Percentiles rank a stretch among this genome's conserved stretches.
These are phyloP conservation scores for Cinclus cinclus DNA, from an alignment of 2,113 vertebrate species.

Conservation along the genomic window DNA sequence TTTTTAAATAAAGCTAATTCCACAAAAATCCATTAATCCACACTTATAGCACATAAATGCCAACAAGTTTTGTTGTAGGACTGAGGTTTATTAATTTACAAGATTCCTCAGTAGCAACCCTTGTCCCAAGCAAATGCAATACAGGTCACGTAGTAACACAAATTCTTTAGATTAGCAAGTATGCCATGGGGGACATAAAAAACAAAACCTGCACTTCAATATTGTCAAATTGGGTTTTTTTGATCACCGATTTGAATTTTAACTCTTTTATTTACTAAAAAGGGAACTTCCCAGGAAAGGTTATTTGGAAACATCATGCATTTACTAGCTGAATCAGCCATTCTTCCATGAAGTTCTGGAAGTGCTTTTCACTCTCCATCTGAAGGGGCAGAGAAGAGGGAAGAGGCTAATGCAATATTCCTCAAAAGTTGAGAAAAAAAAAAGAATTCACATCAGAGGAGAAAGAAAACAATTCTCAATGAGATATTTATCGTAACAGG, in stretches of 20 bases:
- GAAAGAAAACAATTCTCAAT: neutral
- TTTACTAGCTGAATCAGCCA: neutral
- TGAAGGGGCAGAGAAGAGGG: neutral
- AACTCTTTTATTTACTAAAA: neutral
- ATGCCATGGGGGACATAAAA: fast-evolving
- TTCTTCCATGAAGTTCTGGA: neutral
- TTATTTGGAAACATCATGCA: neutral
- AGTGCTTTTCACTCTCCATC: neutral
- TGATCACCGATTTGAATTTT: neutral
- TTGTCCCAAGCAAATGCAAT: neutral
- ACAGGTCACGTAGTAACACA: neutral
- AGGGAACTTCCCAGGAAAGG: neutral
- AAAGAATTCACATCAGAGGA: neutral
- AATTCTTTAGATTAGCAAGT: neutral
- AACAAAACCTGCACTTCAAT: neutral
- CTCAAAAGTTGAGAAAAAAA: neutral
- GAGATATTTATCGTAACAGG: neutral
- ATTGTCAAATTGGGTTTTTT: neutral
- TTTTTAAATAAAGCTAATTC: neutral
- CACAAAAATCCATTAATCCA: fast-evolving
- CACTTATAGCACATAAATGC: neutral
- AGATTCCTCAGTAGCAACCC: neutral
- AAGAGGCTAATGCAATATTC: neutral
- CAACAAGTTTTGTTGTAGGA: neutral
- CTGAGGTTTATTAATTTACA: neutral